A percentile compares a stretch with the other conserved stretches of the same genome.
Evolutionary conservation across 1,140 invertebrate species (phyloP).

Genomic region (Argopecten irradians): DNA sequence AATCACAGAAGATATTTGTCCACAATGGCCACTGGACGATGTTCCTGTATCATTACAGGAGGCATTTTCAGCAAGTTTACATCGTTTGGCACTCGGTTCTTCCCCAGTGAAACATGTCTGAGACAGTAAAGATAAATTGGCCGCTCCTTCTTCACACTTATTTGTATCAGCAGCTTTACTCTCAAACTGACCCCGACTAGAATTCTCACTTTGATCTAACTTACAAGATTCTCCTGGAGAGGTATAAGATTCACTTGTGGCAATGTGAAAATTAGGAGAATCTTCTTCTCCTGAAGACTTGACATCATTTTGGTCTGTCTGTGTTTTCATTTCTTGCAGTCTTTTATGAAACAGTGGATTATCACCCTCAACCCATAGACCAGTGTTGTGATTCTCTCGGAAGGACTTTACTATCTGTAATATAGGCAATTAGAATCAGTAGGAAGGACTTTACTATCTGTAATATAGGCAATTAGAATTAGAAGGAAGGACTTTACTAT

Average conservation of each 20-base stretch:
- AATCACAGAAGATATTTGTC: background rate
- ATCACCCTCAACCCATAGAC: conserved; percentile 51
- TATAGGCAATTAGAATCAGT: background rate
- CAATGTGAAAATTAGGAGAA: background rate
- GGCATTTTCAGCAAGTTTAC: background rate
- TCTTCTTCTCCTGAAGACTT: background rate
- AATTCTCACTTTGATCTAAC: background rate
- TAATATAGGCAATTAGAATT: too few species aligned
- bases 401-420: conserved; percentile 52
- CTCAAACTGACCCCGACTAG: background rate
- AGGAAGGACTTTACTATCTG: too few species aligned
- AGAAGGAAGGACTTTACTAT: too few species aligned
- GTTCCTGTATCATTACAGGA: background rate
- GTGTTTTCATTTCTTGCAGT: background rate
- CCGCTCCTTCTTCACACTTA: background rate
- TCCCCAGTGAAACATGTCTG: background rate
- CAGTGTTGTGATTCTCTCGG: conserved; percentile 57
- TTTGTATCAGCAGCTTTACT: background rate
- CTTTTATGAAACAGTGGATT: conserved; percentile 10
- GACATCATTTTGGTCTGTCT: background rate
- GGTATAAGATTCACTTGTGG: background rate
- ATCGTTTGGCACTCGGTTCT: background rate
- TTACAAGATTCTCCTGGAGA: background rate
- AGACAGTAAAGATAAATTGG: background rate
- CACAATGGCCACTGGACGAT: background rate